phyloP scores from a whole-genome alignment of 2,797 vertebrate species.

The Halcyon chelicuti region DNA sequence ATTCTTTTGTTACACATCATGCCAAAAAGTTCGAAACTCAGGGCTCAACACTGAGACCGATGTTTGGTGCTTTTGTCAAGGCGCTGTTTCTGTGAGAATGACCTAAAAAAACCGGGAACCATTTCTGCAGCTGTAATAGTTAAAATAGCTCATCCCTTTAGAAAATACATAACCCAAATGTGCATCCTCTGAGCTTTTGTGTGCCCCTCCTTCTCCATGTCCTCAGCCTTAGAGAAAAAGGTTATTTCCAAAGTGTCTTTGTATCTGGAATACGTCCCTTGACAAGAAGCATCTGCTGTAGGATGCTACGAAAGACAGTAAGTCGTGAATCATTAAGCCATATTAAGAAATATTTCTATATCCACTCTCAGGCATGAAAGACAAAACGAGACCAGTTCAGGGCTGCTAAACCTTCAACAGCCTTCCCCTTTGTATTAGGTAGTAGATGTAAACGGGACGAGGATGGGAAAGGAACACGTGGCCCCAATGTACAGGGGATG shows the following conservation, averaged over 20 bases:
- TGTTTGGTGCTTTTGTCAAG: not conserved
- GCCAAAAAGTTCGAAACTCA: not conserved
- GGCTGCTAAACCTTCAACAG: not conserved
- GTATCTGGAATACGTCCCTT: not conserved
- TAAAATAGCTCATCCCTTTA: not conserved
- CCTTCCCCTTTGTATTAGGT: not conserved
- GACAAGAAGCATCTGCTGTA: not conserved
- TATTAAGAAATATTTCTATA: not conserved
- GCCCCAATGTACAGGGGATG: not conserved
- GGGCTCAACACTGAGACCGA: rapidly evolving
- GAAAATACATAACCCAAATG: not conserved
- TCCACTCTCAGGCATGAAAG: not conserved
- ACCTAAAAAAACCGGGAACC: not conserved
- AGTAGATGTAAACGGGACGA: not conserved
- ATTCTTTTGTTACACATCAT: not conserved
- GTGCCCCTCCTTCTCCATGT: not conserved
- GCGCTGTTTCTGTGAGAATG: not conserved
- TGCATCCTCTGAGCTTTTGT: not conserved
- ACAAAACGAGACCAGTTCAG: not conserved
- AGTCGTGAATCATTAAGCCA: not conserved
- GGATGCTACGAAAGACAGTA: not conserved
- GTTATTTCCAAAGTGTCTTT: not conserved
- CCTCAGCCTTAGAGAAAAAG: not conserved
- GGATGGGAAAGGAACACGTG: not conserved
- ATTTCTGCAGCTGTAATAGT: not conserved